These are phyloP conservation scores for Phengaris arion DNA, from an alignment of 2,888 invertebrate genomes.

Conservation along the genomic window DNA sequence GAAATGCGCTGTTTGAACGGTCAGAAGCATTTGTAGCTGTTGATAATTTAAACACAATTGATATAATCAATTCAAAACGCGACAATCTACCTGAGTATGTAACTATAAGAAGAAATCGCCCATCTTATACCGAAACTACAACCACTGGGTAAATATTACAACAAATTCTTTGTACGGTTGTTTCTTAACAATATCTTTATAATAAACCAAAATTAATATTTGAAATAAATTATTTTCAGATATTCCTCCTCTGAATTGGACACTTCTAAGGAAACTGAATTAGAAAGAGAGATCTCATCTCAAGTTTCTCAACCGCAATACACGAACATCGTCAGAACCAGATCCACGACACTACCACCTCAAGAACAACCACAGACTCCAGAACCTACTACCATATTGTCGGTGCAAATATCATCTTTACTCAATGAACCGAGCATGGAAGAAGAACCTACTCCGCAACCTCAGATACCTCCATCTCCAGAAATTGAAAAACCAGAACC, in stretches of 20 bases:
- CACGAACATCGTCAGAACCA: conserved; percentile 61
- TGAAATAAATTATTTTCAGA: conserved; percentile 45
- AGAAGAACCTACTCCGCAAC: conserved; percentile 47
- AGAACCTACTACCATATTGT: conserved; percentile 69
- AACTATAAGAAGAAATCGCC: conserved; percentile 82
- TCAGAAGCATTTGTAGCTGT: conserved; percentile 56
- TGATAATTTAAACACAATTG: conserved; percentile 53
- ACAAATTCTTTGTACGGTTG: too few species aligned
- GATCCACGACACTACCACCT: conserved; percentile 57
- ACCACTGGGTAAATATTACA: conserved; percentile 68
- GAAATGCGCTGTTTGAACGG: conserved; percentile 70
- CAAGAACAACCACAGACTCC: conserved; percentile 46
- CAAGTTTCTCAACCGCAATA: conserved; percentile 64
- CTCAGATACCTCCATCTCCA: conserved; percentile 48
- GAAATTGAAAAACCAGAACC: conserved; percentile 48
- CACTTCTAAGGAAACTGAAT: conserved; percentile 58
- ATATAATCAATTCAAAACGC: conserved; percentile 54
- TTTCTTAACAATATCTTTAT: too few species aligned
- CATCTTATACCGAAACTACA: conserved; percentile 70
- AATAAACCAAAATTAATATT: too few species aligned
- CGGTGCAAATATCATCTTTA: conserved; percentile 71
- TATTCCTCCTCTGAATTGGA: conserved; percentile 53
- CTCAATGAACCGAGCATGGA: conserved; percentile 59
- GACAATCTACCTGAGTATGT: conserved; percentile 81
- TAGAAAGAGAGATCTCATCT: conserved; percentile 69